phyloP scores from a whole-genome alignment of 2,888 invertebrate genomes.

The Heliconius ethilla region DNA sequence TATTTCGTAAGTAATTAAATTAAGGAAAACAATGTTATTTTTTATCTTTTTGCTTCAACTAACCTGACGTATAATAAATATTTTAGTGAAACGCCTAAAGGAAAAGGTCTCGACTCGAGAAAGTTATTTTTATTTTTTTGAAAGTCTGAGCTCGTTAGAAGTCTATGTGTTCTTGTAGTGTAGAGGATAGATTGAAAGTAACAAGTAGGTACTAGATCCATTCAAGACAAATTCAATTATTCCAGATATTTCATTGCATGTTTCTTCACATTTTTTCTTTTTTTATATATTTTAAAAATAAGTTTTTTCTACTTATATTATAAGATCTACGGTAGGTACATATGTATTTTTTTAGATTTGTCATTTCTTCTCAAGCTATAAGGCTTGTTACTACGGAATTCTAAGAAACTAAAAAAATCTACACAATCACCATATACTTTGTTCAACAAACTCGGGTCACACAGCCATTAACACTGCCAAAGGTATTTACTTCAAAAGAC shows the following conservation, averaged over 20 bases:
- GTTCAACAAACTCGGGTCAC: conserved; percentile 12
- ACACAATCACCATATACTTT: neutral
- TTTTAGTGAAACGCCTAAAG: neutral
- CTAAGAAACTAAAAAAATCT: neutral
- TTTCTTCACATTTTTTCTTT: too few species aligned
- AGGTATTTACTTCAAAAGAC: conserved; percentile 21
- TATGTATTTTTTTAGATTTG: neutral
- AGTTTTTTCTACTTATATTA: too few species aligned
- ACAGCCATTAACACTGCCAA: conserved; percentile 6
- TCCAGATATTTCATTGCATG: too few species aligned
- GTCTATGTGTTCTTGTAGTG: too few species aligned
- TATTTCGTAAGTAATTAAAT: neutral
- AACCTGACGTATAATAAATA: neutral
- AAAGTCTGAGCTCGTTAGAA: too few species aligned
- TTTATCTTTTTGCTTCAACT: neutral
- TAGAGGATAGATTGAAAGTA: too few species aligned
- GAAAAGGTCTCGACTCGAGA: neutral
- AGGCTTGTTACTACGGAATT: neutral
- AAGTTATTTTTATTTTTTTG: neutral
- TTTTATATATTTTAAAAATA: too few species aligned
- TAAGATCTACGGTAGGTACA: too few species aligned
- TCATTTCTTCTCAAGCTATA: neutral
- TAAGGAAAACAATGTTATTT: neutral
- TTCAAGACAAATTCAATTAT: too few species aligned
- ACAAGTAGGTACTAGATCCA: too few species aligned